Conservation (phyloP, 1,140 invertebrate species). For the Heliothis virescens region DNA sequence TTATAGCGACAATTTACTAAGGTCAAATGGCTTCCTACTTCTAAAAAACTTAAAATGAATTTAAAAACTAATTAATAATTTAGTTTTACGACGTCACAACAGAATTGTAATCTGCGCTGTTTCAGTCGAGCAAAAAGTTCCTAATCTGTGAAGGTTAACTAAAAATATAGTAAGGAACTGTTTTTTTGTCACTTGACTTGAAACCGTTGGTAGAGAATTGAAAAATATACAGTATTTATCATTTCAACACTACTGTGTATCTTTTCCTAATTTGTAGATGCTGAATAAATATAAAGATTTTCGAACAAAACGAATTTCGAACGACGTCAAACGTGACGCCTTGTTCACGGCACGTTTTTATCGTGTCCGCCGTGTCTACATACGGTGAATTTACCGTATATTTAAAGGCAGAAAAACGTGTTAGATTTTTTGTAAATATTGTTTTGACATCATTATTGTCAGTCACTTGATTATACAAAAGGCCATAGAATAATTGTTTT, state of each 20-base stretch:
- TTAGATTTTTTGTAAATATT: too few relatives aligned
- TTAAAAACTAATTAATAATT: not conserved
- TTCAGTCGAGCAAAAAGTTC: conserved; percentile 21
- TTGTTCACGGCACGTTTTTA: too few relatives aligned
- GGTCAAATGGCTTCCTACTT: not conserved
- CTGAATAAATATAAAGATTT: not conserved
- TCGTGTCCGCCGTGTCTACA: too few relatives aligned
- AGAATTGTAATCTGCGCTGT: conserved; percentile 2
- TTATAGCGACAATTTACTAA: not conserved
- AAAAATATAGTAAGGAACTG: conserved; percentile 38
- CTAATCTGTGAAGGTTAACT: conserved; percentile 22
- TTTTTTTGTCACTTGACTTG: conserved; percentile 21
- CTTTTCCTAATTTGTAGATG: not conserved
- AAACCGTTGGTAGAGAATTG: conserved; percentile 7
- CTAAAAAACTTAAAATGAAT: not conserved
- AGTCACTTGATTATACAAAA: too few relatives aligned
- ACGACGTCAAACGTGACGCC: too few relatives aligned
- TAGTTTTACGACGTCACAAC: not conserved
- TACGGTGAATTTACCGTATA: too few relatives aligned
- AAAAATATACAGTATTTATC: not conserved
- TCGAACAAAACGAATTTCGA: too few relatives aligned
- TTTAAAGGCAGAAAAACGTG: too few relatives aligned
- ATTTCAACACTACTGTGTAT: not conserved
- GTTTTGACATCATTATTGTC: too few relatives aligned
- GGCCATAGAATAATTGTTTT: too few relatives aligned